These are phyloP conservation scores for Argynnis bischoffii DNA, from an alignment of 2,888 invertebrate genomes.

Conservation along the genomic window DNA sequence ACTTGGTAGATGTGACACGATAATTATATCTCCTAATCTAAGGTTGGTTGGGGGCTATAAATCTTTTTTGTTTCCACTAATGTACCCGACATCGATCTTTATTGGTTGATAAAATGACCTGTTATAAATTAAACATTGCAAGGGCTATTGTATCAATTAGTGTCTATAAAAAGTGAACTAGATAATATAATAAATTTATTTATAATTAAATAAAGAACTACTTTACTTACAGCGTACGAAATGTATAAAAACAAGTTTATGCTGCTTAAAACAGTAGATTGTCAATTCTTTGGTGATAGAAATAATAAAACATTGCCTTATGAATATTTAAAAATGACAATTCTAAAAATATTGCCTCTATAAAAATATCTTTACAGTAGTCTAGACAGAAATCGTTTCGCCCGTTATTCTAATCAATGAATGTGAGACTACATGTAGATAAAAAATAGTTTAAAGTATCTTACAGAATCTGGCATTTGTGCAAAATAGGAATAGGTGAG, in stretches of 20 bases:
- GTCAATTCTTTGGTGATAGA: neutral
- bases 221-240: no score
- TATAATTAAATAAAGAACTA: no score
- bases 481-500: no score
- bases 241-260: no score
- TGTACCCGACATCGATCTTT: slow-evolving; percentile 27
- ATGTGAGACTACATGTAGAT: slow-evolving; percentile 5
- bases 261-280: no score
- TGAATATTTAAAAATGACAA: neutral
- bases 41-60: slow-evolving; percentile 36
- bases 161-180: no score
- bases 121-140: no score
- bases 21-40: slow-evolving; percentile 46
- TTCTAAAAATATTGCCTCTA: slow-evolving; percentile 11
- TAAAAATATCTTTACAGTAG: slow-evolving; percentile 13
- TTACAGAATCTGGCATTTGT: neutral
- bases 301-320: neutral
- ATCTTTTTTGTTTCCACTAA: slow-evolving; percentile 35
- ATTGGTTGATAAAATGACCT: slow-evolving; percentile 17
- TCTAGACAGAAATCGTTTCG: slow-evolving; percentile 28
- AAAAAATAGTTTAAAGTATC: slow-evolving; percentile 13
- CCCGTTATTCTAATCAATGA: slow-evolving; percentile 16
- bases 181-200: no score
- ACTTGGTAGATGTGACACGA: slow-evolving; percentile 42
- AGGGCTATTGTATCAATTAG: no score